Evolutionary conservation across 2,797 vertebrate genomes (phyloP).

Genomic region (Benthosema pterotum): DNA sequence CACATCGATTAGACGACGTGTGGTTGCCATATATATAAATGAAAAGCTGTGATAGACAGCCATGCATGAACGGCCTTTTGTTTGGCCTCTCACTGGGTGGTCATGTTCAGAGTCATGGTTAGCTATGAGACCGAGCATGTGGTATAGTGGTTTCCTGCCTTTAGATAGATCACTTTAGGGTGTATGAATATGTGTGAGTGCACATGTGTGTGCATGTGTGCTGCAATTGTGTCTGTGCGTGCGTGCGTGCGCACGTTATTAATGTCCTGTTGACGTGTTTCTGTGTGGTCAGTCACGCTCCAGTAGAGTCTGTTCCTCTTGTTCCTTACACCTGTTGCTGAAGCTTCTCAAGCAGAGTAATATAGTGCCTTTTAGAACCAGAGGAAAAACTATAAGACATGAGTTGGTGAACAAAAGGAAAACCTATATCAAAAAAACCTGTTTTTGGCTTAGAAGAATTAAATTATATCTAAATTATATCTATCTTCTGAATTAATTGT

Average conservation of each 20-base stretch:
- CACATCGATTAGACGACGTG: no score
- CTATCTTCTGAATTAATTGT: no score
- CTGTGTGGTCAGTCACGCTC: slow-evolving; percentile 41
- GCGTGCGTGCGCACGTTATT: slow-evolving; percentile 13
- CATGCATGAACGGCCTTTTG: slow-evolving; percentile 26
- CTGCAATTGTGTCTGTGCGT: slow-evolving; percentile 25
- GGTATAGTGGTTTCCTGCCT: slow-evolving; percentile 56
- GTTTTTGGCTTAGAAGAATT: no score
- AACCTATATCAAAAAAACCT: no score
- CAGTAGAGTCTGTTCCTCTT: slow-evolving; percentile 33
- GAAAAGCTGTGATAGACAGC: slow-evolving; percentile 19
- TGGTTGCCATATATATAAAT: slow-evolving; percentile 10
- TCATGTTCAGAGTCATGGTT: slow-evolving; percentile 38
- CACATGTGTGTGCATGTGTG: slow-evolving; percentile 25
- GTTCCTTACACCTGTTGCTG: slow-evolving; percentile 63
- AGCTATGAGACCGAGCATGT: slow-evolving; percentile 51
- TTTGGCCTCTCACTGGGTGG: slow-evolving; percentile 65
- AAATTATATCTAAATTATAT: no score
- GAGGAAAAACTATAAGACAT: slow-evolving; percentile 9
- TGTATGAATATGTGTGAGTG: background rate
- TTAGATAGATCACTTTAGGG: slow-evolving; percentile 13
- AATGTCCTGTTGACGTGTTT: slow-evolving; percentile 65
- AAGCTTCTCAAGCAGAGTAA: slow-evolving; percentile 29
- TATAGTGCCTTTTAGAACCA: background rate
- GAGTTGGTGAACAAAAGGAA: background rate